Base-by-base conservation (phyloP, 2,113 vertebrate species). In the Donacobius atricapilla region DNA sequence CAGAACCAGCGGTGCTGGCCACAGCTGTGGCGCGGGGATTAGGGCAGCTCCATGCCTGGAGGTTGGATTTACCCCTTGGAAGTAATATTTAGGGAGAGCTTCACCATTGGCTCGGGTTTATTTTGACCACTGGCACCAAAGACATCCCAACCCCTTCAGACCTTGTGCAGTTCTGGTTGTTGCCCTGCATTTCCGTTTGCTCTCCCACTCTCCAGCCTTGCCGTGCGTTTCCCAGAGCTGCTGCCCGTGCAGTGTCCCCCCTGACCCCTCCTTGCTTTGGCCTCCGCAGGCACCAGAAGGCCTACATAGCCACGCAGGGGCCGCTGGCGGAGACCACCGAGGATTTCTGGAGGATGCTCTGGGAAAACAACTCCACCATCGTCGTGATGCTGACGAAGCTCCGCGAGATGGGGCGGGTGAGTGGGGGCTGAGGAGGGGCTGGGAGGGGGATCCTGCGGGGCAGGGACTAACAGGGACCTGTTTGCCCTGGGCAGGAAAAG, bases 351-450 rank as follows among this genome's bases (percentile, higher is more conserved):
- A 98, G 99, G 86, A 99, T 99, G 98, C 95, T 99, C 15, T 99
- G 99, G 99, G 99, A 99, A 89, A 99, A 99, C 97, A 99, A 99
- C 96, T 99, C 99, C 23, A 99, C 99, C 87, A 99, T 99, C 4
- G 99, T 99, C 2, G 99, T 99, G 90, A 99, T 99, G 99, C 96
- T 99, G 91, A 99, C 99, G 48, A 99, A 99, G 96, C 98, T 99
- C 35, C 98, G 99, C 24, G 99, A 99, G 97, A 99, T 99, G 98
- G 99, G 99, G 30, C 95, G 99, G 98, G 99, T 99, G 96, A 85
- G 98, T 4, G 28, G 2, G 20, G 10, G 2, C 53, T 1, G 1
- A 9, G 45, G 65, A 10, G 51, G 10, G 44, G 23, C 15, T 0
- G n/a, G 48, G n/a, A 37, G 33, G 72, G 23, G 37, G 1, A 0